Base-by-base conservation (phyloP, 2,113 vertebrate species). In the Sylvietta virens region DNA sequence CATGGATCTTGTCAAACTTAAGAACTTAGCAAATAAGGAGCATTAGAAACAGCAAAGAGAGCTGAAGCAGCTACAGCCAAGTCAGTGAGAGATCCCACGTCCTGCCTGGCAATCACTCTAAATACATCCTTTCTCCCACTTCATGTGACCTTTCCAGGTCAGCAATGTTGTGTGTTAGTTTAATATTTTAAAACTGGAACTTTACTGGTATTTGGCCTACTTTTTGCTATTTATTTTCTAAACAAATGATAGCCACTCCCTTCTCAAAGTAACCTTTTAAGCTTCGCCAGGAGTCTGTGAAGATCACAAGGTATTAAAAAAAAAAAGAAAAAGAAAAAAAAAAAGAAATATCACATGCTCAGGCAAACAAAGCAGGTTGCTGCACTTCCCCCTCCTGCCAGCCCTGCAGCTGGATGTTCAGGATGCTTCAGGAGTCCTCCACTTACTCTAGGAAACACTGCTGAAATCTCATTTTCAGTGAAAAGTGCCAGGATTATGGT, bases 151-250 rank as follows among this genome's bases (percentile, higher is more conserved):
- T 94, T 94, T 95, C 58, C 88, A 86, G 94, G 92, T 81, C 94
- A 96, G 92, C 92, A 90, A 56, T 62, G 74, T 50, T 83, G 67
- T 77, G 33, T 93, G 69, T 92, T 95, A 94, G 88, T 86, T 96
- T 90, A 92, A 88, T 90, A 90, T 88, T 95, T 94, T 67, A 86
- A 96, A 97, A 96, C 92, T 96, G 95, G 92, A 96, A 95, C 94
- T 97, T 96, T 93, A 93, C 95, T 94, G 93, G 92, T 97, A 96
- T 96, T 97, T 95, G 81, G 94, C 96, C 93, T 96, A 90, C 85
- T 92, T 96, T 92, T 94, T 92, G 26, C 79, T 96, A 56, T 96
- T 96, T 97, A 95, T 96, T 97, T 97, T 96, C 94, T 96, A 96
- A 97, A 94, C 87, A 96, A 97, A 94, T n/a, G 74, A 27, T 90